Percentiles rank a stretch among this genome's conserved stretches.
Conservation (phyloP, 2,888 invertebrate species). For the Mantis religiosa region DNA sequence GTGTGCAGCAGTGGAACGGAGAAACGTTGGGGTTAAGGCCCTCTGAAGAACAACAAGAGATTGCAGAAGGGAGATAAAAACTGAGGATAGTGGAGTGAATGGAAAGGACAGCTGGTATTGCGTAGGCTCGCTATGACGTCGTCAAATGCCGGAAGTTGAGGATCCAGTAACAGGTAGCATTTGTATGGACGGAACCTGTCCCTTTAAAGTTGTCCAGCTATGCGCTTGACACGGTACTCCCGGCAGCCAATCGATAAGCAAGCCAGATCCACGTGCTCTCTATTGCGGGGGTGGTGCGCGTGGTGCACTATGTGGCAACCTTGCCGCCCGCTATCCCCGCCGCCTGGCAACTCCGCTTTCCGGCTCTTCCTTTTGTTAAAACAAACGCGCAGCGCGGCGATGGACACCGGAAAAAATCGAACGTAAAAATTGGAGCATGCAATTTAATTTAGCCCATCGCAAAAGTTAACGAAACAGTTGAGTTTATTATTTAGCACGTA, state of each 20-base stretch:
- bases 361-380: background rate
- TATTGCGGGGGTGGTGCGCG: constrained; percentile 4
- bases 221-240: background rate
- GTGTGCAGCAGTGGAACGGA: too few species aligned
- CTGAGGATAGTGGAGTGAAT: too few species aligned
- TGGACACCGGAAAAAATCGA: background rate
- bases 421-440: background rate
- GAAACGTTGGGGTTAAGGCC: too few species aligned
- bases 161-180: background rate
- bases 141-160: too few species aligned
- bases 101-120: too few species aligned
- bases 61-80: too few species aligned
- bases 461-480: background rate
- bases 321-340: background rate
- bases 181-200: background rate
- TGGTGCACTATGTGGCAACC: background rate
- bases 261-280: constrained; percentile 4
- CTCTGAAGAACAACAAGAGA: too few species aligned
- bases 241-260: background rate
- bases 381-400: background rate
- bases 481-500: too few species aligned
- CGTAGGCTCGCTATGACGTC: too few species aligned
- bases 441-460: background rate
- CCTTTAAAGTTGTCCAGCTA: background rate
- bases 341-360: background rate